Evolutionary conservation across 2,888 invertebrate genomes (phyloP), one percentile per base, ranked within the genome.

Genomic region (Rhingia rostrata): DNA sequence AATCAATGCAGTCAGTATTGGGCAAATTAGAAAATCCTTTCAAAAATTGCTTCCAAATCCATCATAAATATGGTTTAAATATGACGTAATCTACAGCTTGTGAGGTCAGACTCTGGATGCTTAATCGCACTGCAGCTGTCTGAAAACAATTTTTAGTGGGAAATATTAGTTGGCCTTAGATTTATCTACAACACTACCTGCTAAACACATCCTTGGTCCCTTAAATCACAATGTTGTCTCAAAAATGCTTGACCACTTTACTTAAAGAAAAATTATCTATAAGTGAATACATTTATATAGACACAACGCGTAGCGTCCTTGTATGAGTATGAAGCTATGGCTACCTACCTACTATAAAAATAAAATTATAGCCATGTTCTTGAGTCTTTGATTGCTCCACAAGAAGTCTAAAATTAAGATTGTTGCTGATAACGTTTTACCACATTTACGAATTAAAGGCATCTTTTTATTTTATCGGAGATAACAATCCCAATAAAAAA

Each of bases 281-380:
- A 69, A 75, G 37, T 54, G 33, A 66, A 79, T 6, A 12, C 12
- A 12, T 14, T 30, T 4, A 43, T 45, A 37, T 77, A 12, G 32
- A 54, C 41, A 35, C 30, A 47, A 4, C 9, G 30, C 7, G 70
- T 30, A 66, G 12, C 45, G 45, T 35, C 49, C 37, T 12, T 10
- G 39, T 22, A 41, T 14, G 45, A 12, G 9, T 10, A 60, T 63
- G 54, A 12, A 37, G 37, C 10, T 22, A 33, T 41, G 33, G 43
- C 9, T 12, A 30, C 51, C 49, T 51, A 39, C 35, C 41, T 32
- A 77, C 43, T 75, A 80, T 74, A 85, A 72, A 81, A 81, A 63
- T 75, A 86, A 90, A 89, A 88, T 89, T 89, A 88, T 89, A 87
- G 88, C 88, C 88, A 85, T 88, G 85, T 83, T 81, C 75, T 74